phyloP scores from a whole-genome alignment of 2,797 vertebrate genomes.

The Octomys mimax region DNA sequence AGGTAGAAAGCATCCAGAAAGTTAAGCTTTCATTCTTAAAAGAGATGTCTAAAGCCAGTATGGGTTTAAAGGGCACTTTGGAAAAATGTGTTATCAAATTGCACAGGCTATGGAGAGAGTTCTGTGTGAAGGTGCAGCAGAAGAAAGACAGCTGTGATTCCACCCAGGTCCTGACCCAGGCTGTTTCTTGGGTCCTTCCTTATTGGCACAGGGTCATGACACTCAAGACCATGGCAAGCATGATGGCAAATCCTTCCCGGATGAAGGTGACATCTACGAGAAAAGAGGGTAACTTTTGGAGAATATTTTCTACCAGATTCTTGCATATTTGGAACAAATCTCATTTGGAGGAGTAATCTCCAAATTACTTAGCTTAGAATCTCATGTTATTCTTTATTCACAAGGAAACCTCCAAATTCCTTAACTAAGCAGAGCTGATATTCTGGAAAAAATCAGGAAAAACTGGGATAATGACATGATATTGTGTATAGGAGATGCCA shows the following conservation, averaged over 20 bases:
- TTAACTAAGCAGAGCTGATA: slow-evolving; percentile 23
- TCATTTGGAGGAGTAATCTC: not conserved
- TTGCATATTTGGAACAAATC: not conserved
- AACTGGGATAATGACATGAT: not conserved
- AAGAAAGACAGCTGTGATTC: not conserved
- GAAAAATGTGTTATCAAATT: slow-evolving; percentile 74
- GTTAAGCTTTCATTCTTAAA: slow-evolving; percentile 69
- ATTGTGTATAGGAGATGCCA: not conserved
- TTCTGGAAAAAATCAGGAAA: slow-evolving; percentile 19
- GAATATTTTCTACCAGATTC: slow-evolving; percentile 8
- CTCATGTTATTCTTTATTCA: not conserved
- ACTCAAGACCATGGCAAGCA: not conserved
- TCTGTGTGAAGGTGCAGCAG: slow-evolving; percentile 29
- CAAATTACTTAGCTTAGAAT: not conserved
- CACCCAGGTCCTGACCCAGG: not conserved
- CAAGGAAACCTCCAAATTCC: not conserved
- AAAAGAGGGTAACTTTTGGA: not conserved
- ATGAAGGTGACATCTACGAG: not conserved
- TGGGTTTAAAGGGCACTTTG: slow-evolving; percentile 48
- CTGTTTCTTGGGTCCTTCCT: not conserved
- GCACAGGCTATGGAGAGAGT: slow-evolving; percentile 41
- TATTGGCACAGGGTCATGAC: not conserved
- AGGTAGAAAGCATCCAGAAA: slow-evolving; percentile 69
- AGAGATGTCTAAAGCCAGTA: slow-evolving; percentile 67
- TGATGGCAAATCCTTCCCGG: rapidly evolving